Base-by-base conservation (phyloP, 2,113 vertebrate species). In the Orthonyx spaldingii region DNA sequence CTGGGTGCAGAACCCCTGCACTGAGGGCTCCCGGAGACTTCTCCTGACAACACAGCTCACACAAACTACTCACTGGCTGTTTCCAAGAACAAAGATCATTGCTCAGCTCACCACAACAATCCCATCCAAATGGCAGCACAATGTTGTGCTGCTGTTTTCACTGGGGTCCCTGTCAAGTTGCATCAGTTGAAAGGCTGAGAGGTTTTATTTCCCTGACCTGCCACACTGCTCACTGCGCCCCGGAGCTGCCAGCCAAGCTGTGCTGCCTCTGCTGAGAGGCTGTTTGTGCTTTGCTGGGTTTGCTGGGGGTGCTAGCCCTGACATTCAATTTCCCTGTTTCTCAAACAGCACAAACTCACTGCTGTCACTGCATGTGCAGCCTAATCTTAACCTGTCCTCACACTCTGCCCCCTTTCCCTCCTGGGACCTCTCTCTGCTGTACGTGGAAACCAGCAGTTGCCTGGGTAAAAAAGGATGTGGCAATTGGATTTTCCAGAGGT, bases 231-330 rank as follows among this genome's bases (percentile, higher is more conserved):
- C 18, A 1, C 68, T 52, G 72, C 2, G 21, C 82, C 78, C 11
- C 0, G 35, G 89, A 89, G 87, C 94, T 80, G 84, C 32, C 77
- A 80, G 74, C 77, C 93, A 89, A 71, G 84, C 91, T 89, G 84
- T 41, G 93, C 74, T 82, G 87, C 91, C 91, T 87, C 77, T 94
- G 69, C 79, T 89, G 65, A 94, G 83, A 86, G 70, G 68, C 60
- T 93, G 11, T 78, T 90, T 79, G 65, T 91, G 91, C 90, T 87
- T 49, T 72, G 81, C 81, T 94, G 89, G 4, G 57, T 82, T 66
- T 87, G 86, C 39, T 61, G 63, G 19, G 64, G 44, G n/a, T 92
- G 84, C 87, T 80, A 82, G 72, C 60, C 6, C 60, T 91, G 87
- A 84, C 64, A 68, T 70, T 39, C 47, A 28, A 46, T 61, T 78